These are phyloP conservation scores for Drosophila elegans DNA, from an alignment of 1,140 invertebrate genomes.

Conservation along the genomic window DNA sequence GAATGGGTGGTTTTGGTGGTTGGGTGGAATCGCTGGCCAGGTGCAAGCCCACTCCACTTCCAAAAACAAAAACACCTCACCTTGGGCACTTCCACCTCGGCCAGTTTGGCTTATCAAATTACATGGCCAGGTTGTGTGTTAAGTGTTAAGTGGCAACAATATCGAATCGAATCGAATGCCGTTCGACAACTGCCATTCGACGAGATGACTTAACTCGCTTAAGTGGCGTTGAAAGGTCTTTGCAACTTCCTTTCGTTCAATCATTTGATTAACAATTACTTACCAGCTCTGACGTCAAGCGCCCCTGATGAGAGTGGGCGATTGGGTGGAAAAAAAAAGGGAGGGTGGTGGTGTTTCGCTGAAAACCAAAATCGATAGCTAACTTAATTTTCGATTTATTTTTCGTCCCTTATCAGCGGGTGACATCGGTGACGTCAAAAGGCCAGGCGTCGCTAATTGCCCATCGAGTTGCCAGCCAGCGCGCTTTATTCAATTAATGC, in stretches of 20 bases:
- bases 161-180: background rate
- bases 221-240: constrained; percentile 70
- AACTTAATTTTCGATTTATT: constrained; percentile 73
- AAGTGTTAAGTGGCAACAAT: constrained; percentile 33
- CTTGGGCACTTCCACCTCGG: constrained; percentile 54
- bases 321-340: background rate
- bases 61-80: background rate
- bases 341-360: background rate
- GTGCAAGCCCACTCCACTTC: background rate
- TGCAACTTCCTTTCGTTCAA: constrained; percentile 59
- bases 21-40: background rate
- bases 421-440: constrained; percentile 63
- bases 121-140: constrained; percentile 67
- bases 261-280: constrained; percentile 80
- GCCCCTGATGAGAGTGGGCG: constrained; percentile 1
- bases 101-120: constrained; percentile 74
- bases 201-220: constrained; percentile 43
- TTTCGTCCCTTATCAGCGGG: constrained; percentile 58
- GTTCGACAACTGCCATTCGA: background rate
- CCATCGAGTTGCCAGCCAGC: constrained; percentile 61
- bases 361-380: constrained; percentile 68
- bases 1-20: no score
- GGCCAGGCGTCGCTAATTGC: constrained; percentile 51
- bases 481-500: constrained; percentile 71
- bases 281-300: constrained; percentile 66